phyloP scores from a whole-genome alignment of 1,140 invertebrate genomes.

The Stegodyphus mimosarum region DNA sequence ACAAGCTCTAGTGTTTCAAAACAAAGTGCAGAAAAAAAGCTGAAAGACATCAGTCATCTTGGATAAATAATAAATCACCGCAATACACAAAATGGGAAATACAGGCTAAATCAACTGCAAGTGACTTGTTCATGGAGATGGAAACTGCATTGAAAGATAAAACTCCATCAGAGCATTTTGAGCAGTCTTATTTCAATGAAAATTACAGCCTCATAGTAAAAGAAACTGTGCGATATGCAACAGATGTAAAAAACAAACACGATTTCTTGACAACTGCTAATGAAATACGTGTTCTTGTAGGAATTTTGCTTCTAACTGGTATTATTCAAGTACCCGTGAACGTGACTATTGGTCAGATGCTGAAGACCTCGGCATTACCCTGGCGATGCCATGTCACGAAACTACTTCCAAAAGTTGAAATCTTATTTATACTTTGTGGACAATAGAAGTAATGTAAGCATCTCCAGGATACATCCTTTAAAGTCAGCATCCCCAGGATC shows the following conservation, averaged over 20 bases:
- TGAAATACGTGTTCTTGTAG: background rate
- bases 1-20: conserved; percentile 8
- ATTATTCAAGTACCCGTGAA: conserved; percentile 12
- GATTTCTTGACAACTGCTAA: background rate
- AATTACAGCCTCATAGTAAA: background rate
- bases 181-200: background rate
- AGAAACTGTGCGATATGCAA: conserved; percentile 9
- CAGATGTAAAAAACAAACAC: background rate
- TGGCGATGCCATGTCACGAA: background rate
- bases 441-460: conserved; percentile 9
- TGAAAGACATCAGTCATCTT: conserved; percentile 11
- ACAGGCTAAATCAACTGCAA: background rate
- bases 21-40: background rate
- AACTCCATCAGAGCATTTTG: background rate
- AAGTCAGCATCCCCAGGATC: background rate
- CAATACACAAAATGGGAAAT: conserved; percentile 10
- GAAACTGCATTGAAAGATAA: conserved; percentile 13
- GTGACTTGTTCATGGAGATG: background rate
- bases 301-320: conserved; percentile 17
- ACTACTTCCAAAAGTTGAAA: conserved; percentile 1
- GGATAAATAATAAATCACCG: conserved; percentile 4
- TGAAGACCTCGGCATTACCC: background rate
- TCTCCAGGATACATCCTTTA: too few relatives aligned
- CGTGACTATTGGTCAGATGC: background rate
- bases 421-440: background rate